Conservation (phyloP, 2,888 invertebrate species). For the Melanophora roralis region DNA sequence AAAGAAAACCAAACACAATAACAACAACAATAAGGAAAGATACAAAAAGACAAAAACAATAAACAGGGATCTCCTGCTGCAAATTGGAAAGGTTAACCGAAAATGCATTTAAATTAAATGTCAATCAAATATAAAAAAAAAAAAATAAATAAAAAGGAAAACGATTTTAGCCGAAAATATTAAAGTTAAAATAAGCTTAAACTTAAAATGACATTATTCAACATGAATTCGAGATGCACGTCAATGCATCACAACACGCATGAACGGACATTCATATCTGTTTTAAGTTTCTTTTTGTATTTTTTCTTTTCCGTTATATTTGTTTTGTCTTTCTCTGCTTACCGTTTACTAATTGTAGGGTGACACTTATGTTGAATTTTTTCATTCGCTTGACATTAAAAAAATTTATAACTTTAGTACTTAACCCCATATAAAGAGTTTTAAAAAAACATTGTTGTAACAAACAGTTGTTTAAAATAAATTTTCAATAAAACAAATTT, state of each 20-base stretch:
- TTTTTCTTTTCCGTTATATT: not conserved
- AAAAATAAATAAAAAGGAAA: not conserved
- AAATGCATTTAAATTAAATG: conserved; percentile 69
- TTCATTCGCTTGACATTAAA: not conserved
- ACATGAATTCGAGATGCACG: conserved; percentile 64
- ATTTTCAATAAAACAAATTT: no score
- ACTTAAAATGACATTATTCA: conserved; percentile 64
- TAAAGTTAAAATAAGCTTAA: conserved; percentile 56
- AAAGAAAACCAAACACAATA: not conserved
- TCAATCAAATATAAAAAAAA: conserved; percentile 64
- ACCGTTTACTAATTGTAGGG: no score
- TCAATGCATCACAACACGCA: conserved; percentile 64
- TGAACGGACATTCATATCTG: conserved; percentile 38
- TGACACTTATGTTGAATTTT: not conserved
- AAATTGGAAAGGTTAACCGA: conserved; percentile 61
- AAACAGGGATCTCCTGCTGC: conserved; percentile 48
- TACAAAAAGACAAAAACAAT: conserved; percentile 26
- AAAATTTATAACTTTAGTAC: no score
- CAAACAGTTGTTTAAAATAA: no score
- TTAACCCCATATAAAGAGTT: no score
- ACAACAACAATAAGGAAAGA: conserved; percentile 2
- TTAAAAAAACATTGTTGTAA: no score
- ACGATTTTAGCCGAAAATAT: conserved; percentile 45
- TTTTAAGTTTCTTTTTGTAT: not conserved
- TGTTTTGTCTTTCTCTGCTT: no score